Conservation (phyloP, 2,888 invertebrate species). For the Stenotaenia linearis region DNA sequence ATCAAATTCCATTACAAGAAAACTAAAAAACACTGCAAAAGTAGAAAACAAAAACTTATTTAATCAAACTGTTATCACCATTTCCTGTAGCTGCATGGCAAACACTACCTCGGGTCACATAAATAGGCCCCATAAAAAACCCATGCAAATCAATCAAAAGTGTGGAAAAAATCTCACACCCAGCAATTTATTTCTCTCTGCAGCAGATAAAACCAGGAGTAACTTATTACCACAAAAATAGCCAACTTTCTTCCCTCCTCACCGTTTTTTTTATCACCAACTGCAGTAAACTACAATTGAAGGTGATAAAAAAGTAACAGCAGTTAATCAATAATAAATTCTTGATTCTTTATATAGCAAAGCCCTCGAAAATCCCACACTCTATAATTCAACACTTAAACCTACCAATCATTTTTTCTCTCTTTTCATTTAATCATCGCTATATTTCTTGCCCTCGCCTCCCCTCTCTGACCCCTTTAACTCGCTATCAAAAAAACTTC, state of each 20-base stretch:
- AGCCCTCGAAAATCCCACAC: not conserved
- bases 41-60: not conserved
- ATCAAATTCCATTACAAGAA: no score
- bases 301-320: slow-evolving; percentile 2
- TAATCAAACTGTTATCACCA: not conserved
- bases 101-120: not conserved
- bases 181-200: slow-evolving; percentile 10
- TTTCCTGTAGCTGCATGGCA: not conserved
- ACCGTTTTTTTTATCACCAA: not conserved
- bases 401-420: slow-evolving; percentile 6
- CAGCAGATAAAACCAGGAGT: not conserved
- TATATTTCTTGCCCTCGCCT: not conserved
- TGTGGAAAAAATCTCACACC: not conserved
- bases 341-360: slow-evolving; percentile 3
- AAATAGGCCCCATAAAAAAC: not conserved
- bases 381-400: slow-evolving; percentile 9
- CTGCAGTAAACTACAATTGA: slow-evolving; percentile 19
- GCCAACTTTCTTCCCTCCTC: not conserved
- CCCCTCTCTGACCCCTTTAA: not conserved
- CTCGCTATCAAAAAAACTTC: not conserved
- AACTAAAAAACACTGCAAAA: no score
- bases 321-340: slow-evolving; percentile 11
- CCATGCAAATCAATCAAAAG: slow-evolving; percentile 5
- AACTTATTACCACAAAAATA: slow-evolving; percentile 13
- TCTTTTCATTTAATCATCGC: not conserved